A percentile compares a stretch with the other conserved stretches of the same genome.
Evolutionary conservation across 2,888 invertebrate genomes (phyloP).

Genomic region (Euplagia quadripunctaria): DNA sequence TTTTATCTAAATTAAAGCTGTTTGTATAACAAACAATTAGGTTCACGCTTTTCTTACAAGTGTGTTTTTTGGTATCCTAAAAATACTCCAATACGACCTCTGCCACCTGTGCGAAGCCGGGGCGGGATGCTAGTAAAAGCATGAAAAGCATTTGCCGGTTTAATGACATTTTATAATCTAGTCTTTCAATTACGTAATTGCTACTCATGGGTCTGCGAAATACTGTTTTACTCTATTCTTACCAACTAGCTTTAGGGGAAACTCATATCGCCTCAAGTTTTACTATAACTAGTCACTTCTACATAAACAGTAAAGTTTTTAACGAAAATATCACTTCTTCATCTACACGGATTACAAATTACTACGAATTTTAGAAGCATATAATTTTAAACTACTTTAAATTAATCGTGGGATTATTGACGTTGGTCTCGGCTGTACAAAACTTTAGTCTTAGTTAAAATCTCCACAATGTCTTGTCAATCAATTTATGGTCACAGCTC

Average conservation of each 20-base stretch:
- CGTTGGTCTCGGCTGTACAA: background rate
- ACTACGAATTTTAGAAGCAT: too few relatives aligned
- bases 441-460: background rate
- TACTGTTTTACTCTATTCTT: background rate
- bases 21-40: too few relatives aligned
- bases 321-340: background rate
- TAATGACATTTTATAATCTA: background rate
- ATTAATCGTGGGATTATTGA: background rate
- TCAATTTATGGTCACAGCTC: background rate
- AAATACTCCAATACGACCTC: too few relatives aligned
- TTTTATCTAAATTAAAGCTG: too few relatives aligned
- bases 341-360: too few relatives aligned
- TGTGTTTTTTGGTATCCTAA: too few relatives aligned
- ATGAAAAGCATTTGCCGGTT: background rate
- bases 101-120: too few relatives aligned
- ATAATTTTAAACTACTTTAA: background rate
- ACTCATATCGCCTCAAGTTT: background rate
- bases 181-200: background rate
- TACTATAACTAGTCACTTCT: background rate
- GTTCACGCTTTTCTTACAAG: too few relatives aligned
- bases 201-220: background rate
- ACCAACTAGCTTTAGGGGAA: background rate
- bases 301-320: background rate
- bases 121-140: too few relatives aligned
- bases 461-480: background rate